Base-by-base conservation (phyloP, 1,140 invertebrate genomes). In the Nylanderia fulva region DNA sequence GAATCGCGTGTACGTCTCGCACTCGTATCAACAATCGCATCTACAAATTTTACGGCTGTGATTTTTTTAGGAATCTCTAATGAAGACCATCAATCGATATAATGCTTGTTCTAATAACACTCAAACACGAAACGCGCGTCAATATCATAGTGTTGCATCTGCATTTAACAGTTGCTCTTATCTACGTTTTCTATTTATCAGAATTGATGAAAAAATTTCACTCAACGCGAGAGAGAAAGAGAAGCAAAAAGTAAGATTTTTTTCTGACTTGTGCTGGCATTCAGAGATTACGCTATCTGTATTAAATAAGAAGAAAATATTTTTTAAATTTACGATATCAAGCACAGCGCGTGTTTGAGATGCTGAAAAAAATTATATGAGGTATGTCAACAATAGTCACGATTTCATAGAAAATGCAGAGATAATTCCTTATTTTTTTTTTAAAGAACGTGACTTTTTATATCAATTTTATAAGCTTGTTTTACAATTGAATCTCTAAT, bases 321-420 rank as follows among this genome's bases (percentile, higher is more conserved):
- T 64, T 64, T 77, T 7, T 42, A 69, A 69, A n/a, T n/a, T 18
- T 18, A 6, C 18, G 27, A 39, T 64, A 48, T 36, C 63, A 69
- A n/a, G n/a, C n/a, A 6, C 21, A 9, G 7, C 21, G 18, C 27
- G 13, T 13, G n/a, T 60, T 13, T 15, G 27, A 64, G 36, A 52
- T 36, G 13, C 9, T 6, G 24, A 48, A 27, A 71, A 75, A 33
- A 2, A 0, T 8, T 1, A 3, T 15, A 48, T 52, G 27, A 39
- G 8, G 1, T 4, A 33, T 2, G n/a, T 80, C 21, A 1, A 45
- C 8, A n/a, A 39, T 27, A n/a, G 45, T 48, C 4, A 48, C 11
- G 21, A 27, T 86, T 45, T 52, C 36, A 21, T 87, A 45, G 79
- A 87, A 86, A 86, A 71, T 82, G 52, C 18, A 52, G 27, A 45